Conservation (phyloP, 2,797 vertebrate species). For the Diglossa cyanea region DNA sequence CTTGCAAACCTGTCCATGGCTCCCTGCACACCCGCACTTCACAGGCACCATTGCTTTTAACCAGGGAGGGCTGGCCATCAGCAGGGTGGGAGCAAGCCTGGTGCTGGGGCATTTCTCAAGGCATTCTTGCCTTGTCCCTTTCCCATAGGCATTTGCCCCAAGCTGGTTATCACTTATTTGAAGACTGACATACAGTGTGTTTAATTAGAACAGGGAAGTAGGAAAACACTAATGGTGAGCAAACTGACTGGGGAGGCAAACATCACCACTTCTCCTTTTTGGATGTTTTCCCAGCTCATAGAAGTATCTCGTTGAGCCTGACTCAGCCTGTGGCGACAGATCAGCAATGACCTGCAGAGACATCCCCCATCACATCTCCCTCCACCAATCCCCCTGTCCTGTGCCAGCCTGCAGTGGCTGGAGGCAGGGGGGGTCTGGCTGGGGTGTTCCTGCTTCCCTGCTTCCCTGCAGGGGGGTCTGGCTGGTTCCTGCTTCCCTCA, state of each 20-base stretch:
- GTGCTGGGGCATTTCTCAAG: background rate
- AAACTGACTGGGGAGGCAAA: background rate
- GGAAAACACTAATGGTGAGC: background rate
- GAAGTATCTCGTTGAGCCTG: background rate
- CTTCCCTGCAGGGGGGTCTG: background rate
- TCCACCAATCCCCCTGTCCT: background rate
- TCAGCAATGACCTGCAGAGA: background rate
- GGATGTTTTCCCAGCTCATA: background rate
- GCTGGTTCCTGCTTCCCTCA: background rate
- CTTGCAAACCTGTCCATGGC: background rate
- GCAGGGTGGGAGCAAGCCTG: background rate
- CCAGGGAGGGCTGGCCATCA: background rate
- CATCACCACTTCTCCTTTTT: constrained; percentile 7
- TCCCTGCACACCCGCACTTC: background rate
- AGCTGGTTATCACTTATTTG: background rate
- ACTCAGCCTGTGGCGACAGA: background rate
- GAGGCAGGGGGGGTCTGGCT: background rate
- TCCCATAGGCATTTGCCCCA: background rate
- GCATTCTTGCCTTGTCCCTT: background rate
- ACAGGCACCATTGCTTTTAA: background rate
- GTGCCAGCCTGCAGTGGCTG: fast-evolving
- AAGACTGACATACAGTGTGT: background rate
- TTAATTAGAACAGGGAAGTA: background rate
- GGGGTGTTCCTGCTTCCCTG: background rate
- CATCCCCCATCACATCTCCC: background rate